Base-by-base conservation (phyloP, 2,797 vertebrate genomes). In the Anomalospiza imberbis region DNA sequence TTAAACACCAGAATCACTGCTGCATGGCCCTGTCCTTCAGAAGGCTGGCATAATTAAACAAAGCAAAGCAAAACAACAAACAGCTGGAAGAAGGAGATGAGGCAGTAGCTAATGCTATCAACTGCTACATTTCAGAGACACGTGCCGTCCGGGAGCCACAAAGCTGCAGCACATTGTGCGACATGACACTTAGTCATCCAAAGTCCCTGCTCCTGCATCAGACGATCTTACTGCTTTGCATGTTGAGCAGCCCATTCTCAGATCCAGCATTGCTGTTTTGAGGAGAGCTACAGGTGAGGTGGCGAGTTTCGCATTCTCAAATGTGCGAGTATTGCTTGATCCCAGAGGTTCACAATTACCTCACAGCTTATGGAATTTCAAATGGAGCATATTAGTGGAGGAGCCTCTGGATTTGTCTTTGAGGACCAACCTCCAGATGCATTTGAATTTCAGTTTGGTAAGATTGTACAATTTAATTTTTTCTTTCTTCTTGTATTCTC, bases 41-140 rank as follows among this genome's bases (percentile, higher is more conserved):
- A 82, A 96, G 63, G 13, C 63, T 91, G 78, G 18, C 16, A 84
- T 95, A 85, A 84, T 93, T 89, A 89, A 94, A 89, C 32, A 83
- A 87, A 94, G 36, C 21, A 87, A 71, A 82, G 16, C 36, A 58
- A 54, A 95, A 24, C 60, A 87, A 19, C 55, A 36, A 90, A 70
- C 47, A 89, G 18, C 40, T 92, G 73, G 71, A 94, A 72, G 62
- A 60, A 91, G 54, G 58, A 67, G 44, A 63, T 48, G 83, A 82
- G 34, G 36, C 51, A 48, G 77, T 29, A 75, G 81, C 45, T 89
- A 54, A 78, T 75, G 34, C 32, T 54, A 18, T 38, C 26, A 58
- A 6, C 36, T 72, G 50, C 53, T 78, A 3, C 12, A 22, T 74
- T 62, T 85, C 80, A 74, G 54, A 88, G 55, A 34, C 0, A 1